Percentiles rank a stretch among this genome's conserved stretches.
Evolutionary conservation across 1,140 invertebrate genomes (phyloP).

Genomic region (Helicoverpa zea): DNA sequence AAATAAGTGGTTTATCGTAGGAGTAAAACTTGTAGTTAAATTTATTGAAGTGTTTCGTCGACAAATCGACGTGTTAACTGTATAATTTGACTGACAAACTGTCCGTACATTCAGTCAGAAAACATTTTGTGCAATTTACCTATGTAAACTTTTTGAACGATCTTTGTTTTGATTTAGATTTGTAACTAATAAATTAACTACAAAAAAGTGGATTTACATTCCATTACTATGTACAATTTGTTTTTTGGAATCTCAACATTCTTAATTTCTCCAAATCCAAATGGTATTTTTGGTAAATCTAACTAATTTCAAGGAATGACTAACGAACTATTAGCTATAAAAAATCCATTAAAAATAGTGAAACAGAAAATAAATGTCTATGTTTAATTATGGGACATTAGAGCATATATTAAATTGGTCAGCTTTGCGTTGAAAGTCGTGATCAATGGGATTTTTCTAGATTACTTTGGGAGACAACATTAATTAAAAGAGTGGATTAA

Average conservation of each 20-base stretch:
- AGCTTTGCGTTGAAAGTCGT: background rate
- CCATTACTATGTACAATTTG: background rate
- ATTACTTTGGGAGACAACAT: constrained; percentile 32
- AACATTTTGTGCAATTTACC: too few relatives aligned
- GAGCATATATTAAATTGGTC: background rate
- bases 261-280: background rate
- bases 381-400: constrained; percentile 22
- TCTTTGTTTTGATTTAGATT: too few relatives aligned
- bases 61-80: constrained; percentile 20
- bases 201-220: too few relatives aligned
- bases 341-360: background rate
- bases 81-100: constrained; percentile 8
- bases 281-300: background rate
- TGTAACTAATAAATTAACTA: too few relatives aligned
- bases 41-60: constrained; percentile 10
- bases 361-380: constrained; percentile 14
- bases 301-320: too few relatives aligned
- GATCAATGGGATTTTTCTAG: constrained; percentile 23
- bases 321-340: background rate
- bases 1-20: background rate
- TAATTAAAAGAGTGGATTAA: constrained; percentile 2
- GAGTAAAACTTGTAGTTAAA: background rate
- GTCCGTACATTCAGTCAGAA: too few relatives aligned
- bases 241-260: background rate
- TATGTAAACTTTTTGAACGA: too few relatives aligned